phyloP scores from a whole-genome alignment of 2,888 invertebrate genomes.

The Hartigia nigra region DNA sequence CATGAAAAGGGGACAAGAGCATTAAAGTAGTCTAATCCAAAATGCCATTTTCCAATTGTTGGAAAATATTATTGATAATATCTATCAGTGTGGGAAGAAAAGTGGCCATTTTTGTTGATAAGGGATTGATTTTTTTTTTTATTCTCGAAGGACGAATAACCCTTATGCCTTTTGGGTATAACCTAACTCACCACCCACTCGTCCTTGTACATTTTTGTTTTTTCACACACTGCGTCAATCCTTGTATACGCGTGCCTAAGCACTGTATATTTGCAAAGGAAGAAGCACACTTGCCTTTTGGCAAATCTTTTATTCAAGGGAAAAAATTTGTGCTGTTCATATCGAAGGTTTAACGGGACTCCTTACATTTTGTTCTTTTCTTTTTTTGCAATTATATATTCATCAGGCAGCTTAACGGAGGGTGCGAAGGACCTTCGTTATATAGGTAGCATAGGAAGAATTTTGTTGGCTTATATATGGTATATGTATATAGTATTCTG shows the following conservation, averaged over 20 bases:
- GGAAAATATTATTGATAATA: neutral
- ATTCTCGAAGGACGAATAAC: neutral
- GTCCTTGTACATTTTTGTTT: neutral
- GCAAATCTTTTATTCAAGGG: constrained; percentile 6
- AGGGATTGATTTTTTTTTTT: neutral
- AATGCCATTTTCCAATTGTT: neutral
- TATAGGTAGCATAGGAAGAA: neutral
- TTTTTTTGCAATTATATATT: constrained; percentile 2
- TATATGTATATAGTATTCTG: neutral
- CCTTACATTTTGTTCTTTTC: neutral
- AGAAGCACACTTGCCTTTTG: neutral
- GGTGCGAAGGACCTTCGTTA: neutral
- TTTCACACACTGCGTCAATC: too few relatives aligned
- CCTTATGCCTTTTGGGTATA: neutral
- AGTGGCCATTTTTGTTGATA: neutral
- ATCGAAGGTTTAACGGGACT: neutral
- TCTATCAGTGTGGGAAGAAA: neutral
- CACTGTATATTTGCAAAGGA: too few relatives aligned
- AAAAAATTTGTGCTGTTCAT: constrained; percentile 1
- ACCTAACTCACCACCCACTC: neutral
- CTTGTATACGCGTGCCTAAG: neutral
- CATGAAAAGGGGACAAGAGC: neutral
- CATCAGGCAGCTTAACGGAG: neutral
- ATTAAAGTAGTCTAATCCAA: neutral
- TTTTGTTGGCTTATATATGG: neutral